Evolutionary conservation across 2,113 vertebrate species (phyloP), one percentile per base, ranked within the genome.

Genomic region (Lepus americanus): DNA sequence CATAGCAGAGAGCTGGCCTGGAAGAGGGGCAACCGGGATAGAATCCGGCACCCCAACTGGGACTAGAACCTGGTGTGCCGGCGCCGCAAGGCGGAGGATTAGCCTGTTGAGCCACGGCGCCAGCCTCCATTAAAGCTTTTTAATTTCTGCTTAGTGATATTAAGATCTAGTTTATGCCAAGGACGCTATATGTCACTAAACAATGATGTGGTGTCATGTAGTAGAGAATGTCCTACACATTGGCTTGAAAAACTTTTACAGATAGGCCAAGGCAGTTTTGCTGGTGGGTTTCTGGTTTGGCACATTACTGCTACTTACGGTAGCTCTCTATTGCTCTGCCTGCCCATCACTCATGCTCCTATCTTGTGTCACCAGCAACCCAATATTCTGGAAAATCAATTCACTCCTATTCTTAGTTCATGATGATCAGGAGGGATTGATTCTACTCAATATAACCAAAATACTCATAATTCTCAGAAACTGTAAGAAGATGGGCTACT

Each of bases 81-180:
- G 33, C 33, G 33, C 33, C 33, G 33, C 33, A 36, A 36, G 33
- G 33, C 33, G 33, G 33, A 36, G 33, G 33, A 36, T 36, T 36
- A 36, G 33, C 33, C 33, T 36, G 33, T 36, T 36, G 33, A 36
- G 33, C 33, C 33, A 36, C 33, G 33, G 33, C 33, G 3, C 33
- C 33, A 36, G 33, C 33, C 33, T 36, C 81, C 94, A 97, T 97
- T 95, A 92, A 86, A 95, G 74, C 92, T 49, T 95, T 97, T 95
- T 95, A 96, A 97, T 97, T 96, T 97, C 92, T 95, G 44, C 85
- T 94, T 92, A 95, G 90, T 85, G 16, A 51, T 79, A 92, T 88
- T 85, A 76, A 78, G 33, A 64, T 97, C 95, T 95, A 97, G 94
- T 51, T 96, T 85, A 95, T 83, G 90, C 55, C 84, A 95, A 95